Percentiles rank a stretch among this genome's conserved stretches.
phyloP scores from a whole-genome alignment of 2,888 invertebrate genomes.

The Hypomecis punctinalis region DNA sequence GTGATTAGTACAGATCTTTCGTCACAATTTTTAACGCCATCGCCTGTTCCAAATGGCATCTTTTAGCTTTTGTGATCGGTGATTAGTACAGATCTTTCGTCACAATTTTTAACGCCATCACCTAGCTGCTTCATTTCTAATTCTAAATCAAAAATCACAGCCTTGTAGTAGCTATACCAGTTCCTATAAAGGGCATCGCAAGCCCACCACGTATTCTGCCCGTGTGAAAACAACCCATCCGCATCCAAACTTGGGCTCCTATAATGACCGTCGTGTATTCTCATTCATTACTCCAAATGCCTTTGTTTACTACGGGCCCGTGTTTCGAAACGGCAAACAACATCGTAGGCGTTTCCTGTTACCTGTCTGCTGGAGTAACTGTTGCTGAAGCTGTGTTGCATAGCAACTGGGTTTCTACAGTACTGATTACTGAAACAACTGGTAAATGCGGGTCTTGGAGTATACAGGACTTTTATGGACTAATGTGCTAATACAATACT shows the following conservation, averaged over 20 bases:
- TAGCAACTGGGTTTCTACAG: constrained; percentile 10
- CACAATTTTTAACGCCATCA: too few species aligned
- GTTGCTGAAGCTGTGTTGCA: background rate
- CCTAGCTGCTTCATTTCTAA: background rate
- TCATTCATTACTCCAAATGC: constrained; percentile 33
- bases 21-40: too few species aligned
- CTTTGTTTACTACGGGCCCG: constrained; percentile 39
- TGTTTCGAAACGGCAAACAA: constrained; percentile 46
- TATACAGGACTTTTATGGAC: constrained; percentile 32
- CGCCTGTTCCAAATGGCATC: too few species aligned
- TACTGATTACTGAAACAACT: constrained; percentile 7
- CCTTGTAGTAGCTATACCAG: background rate
- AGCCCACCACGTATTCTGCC: background rate
- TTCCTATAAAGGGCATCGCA: background rate
- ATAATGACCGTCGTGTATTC: constrained; percentile 15
- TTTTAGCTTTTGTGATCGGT: too few species aligned
- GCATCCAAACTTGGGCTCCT: constrained; percentile 9
- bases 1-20: too few species aligned
- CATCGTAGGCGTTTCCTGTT: constrained; percentile 53
- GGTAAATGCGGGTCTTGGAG: constrained; percentile 11
- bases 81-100: too few species aligned
- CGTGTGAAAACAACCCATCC: constrained; percentile 3
- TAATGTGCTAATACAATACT: background rate
- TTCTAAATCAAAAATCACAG: background rate
- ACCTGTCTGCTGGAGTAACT: constrained; percentile 38